Evolutionary conservation across 2,113 vertebrate species (phyloP).

Genomic region (Phalacrocorax aristotelis): DNA sequence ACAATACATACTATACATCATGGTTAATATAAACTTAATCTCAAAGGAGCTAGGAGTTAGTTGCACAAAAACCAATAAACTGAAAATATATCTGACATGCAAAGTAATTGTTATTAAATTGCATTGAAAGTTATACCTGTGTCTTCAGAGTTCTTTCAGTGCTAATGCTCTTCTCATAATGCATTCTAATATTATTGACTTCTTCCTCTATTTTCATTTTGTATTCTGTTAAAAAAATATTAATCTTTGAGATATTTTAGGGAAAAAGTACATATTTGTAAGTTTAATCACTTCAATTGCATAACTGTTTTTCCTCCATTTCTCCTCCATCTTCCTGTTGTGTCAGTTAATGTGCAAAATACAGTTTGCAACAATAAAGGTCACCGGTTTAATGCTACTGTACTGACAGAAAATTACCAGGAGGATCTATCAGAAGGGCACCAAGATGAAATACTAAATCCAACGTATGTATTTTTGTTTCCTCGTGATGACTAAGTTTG

Average conservation of each 20-base stretch:
- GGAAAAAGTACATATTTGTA: not conserved
- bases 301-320: not conserved
- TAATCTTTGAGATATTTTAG: not conserved
- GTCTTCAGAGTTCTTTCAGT: conserved; percentile 94
- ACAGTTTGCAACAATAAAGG: not conserved
- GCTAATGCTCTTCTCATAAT: conserved; percentile 89
- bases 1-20: not conserved
- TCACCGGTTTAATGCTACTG: not conserved
- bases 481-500: not conserved
- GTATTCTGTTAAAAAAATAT: conserved; percentile 78
- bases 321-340: not conserved
- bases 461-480: not conserved
- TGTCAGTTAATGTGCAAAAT: not conserved
- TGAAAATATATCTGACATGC: not conserved
- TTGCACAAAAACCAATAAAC: not conserved
- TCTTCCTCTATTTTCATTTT: conserved; percentile 84
- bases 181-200: conserved; percentile 79
- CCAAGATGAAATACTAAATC: not conserved
- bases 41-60: not conserved
- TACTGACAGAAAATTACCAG: not conserved
- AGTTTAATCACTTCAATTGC: not conserved
- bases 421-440: not conserved
- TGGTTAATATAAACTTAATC: not conserved
- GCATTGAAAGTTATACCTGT: conserved; percentile 78
- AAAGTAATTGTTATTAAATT: not conserved